Conservation (phyloP, 1,140 invertebrate species). For the Lepidotrigona ventralis region DNA sequence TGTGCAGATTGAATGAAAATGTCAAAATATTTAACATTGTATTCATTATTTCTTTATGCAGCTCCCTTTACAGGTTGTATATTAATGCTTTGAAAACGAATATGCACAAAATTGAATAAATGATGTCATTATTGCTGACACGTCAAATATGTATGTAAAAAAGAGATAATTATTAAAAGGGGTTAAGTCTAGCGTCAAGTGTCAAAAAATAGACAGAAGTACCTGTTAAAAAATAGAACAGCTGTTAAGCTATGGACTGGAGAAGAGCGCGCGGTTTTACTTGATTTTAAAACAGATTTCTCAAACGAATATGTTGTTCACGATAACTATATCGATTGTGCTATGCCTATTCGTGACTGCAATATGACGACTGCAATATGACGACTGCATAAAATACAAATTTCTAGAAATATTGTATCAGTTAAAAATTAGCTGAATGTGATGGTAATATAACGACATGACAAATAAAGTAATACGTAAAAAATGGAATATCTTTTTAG, state of each 20-base stretch:
- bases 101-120: neutral
- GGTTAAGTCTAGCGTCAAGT: neutral
- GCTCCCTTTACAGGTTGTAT: neutral
- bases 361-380: neutral
- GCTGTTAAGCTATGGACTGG: neutral
- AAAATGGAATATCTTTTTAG: no score
- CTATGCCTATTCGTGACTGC: no score
- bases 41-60: neutral
- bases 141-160: neutral
- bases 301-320: neutral
- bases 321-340: no score
- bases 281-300: slow-evolving; percentile 3
- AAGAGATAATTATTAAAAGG: neutral
- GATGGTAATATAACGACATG: neutral
- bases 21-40: neutral
- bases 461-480: no score
- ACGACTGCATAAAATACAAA: neutral
- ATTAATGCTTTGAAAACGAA: neutral
- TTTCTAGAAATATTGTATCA: neutral
- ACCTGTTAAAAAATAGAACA: slow-evolving; percentile 15
- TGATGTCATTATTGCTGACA: neutral
- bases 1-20: neutral
- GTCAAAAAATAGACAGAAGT: neutral
- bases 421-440: neutral
- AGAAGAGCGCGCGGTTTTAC: neutral